These are phyloP conservation scores for Belgica antarctica DNA, from an alignment of 2,888 invertebrate genomes.

Conservation along the genomic window DNA sequence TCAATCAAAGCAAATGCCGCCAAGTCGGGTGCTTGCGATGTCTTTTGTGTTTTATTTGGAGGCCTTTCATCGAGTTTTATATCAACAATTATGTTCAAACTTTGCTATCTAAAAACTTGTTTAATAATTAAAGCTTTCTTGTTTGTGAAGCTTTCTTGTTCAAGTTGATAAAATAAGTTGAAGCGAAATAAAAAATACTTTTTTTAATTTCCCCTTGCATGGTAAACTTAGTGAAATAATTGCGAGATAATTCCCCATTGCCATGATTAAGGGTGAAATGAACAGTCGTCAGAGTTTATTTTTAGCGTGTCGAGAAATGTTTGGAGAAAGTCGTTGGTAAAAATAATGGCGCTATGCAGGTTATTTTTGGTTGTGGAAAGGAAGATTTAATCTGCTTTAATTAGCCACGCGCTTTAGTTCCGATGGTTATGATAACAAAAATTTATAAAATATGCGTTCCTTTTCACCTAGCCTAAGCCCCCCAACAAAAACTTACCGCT, in stretches of 20 bases:
- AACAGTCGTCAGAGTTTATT: slow-evolving; percentile 17
- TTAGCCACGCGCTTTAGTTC: slow-evolving; percentile 29
- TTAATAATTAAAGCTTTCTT: slow-evolving; percentile 8
- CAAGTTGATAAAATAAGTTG: too few species aligned
- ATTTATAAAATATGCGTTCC: background rate
- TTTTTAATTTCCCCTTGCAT: background rate
- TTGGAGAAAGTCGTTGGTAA: slow-evolving; percentile 12
- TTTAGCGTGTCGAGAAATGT: slow-evolving; percentile 22
- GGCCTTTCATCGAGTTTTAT: slow-evolving; percentile 22
- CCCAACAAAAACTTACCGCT: background rate
- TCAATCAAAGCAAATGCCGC: background rate
- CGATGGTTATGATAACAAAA: slow-evolving; percentile 19
- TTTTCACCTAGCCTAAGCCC: too few species aligned
- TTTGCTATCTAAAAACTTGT: background rate
- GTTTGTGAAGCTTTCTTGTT: background rate
- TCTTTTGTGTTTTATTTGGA: slow-evolving; percentile 3
- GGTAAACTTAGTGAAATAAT: background rate
- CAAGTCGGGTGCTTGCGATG: background rate
- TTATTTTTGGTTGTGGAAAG: background rate
- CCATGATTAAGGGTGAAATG: background rate
- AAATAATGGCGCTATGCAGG: slow-evolving; percentile 12
- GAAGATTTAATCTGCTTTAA: slow-evolving; percentile 38
- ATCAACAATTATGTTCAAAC: background rate
- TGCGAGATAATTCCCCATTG: background rate
- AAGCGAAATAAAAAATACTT: background rate